Conservation (phyloP, 64 coral and sea anemone species). For the Stichodactyla helianthus region DNA sequence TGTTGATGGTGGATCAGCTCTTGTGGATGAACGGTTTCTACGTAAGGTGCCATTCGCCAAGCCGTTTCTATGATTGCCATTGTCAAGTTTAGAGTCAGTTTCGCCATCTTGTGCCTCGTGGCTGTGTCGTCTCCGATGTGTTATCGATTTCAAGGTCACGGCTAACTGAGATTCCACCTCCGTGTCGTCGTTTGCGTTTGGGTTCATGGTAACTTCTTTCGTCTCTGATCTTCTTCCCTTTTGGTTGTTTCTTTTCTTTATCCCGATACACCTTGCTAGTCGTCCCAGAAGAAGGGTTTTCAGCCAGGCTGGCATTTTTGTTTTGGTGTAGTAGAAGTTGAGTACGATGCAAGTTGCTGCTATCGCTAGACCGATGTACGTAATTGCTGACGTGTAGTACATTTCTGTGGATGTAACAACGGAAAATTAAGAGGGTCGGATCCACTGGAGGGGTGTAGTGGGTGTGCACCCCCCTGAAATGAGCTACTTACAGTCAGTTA, state of each 20-base stretch:
- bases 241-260: constrained; percentile 19
- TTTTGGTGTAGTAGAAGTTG: constrained; percentile 81
- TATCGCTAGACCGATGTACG: constrained; percentile 65
- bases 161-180: not conserved
- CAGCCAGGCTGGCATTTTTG: constrained; percentile 75
- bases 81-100: not conserved
- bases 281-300: constrained; percentile 34
- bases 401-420: constrained; percentile 20
- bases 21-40: not conserved
- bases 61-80: not conserved
- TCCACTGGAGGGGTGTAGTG: too few relatives aligned
- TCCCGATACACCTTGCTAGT: constrained; percentile 35
- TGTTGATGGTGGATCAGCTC: not conserved
- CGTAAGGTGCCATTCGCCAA: not conserved
- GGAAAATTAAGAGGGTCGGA: not conserved
- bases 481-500: too few relatives aligned
- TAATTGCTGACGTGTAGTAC: constrained; percentile 75
- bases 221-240: constrained; percentile 2
- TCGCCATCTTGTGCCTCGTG: not conserved
- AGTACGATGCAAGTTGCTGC: constrained; percentile 66
- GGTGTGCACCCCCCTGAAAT: too few relatives aligned
- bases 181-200: not conserved
- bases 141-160: constrained; percentile 6
- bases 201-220: not conserved
- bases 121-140: not conserved